Evolutionary conservation across 1,140 invertebrate genomes (phyloP), one percentile per base, ranked within the genome.

Genomic region (Reticulitermes speratus): DNA sequence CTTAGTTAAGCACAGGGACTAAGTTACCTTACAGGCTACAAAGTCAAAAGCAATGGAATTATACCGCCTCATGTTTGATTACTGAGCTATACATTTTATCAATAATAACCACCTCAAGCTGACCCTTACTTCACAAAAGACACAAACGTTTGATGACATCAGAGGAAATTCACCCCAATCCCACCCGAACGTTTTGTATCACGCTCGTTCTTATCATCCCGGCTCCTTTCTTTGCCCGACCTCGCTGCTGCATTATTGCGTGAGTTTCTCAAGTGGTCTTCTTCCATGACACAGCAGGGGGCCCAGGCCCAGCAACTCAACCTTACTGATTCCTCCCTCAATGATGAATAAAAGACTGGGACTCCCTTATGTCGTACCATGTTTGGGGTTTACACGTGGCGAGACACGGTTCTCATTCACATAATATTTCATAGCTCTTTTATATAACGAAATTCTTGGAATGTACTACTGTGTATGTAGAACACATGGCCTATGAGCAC

Each of bases 251-350:
- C 65, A 75, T 75, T 75, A 75, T 75, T 75, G 65, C 65, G 25
- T 30, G 65, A n/a, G 65, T 75, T 75, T 75, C 65, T 75, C 65
- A 75, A 75, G 65, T 75, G 65, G 65, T 75, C 65, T 75, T 75
- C 65, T 30, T 75, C 65, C 65, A n/a, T 75, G 65, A 75, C 65
- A 75, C 65, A 75, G 65, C 65, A 30, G 65, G 65, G 59, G n/a
- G 65, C 25, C 65, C n/a, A 2, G 25, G 14, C 65, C 21, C 0
- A 30, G 14, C 65, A 30, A 75, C 65, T 25, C 12, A 75, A 75
- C 65, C 65, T 75, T 12, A 55, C 52, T 55, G 52, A 75, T 25
- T 75, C 59, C 59, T 65, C 59, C 59, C 59, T n/a, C 65, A 75
- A 30, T 11, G 14, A 30, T 25, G 65, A 75, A 75, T 75, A 75